Base-by-base conservation (phyloP, 2,797 vertebrate species). In the Vireo griseus region DNA sequence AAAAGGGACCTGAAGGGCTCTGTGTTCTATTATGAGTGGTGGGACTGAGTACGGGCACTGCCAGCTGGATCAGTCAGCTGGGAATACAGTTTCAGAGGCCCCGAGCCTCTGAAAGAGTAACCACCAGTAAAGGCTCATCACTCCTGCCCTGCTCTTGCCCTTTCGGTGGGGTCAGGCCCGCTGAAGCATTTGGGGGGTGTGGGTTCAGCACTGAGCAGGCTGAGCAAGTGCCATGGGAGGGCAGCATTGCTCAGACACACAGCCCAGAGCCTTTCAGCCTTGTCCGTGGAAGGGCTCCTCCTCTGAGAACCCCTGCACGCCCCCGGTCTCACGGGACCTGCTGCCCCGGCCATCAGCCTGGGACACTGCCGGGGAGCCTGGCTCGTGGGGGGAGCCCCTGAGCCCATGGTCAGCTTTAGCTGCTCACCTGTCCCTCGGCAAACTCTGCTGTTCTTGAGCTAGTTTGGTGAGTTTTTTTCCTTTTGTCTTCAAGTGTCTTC, bases 241-340 rank as follows among this genome's bases (percentile, higher is more conserved):
- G 96, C 95, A 96, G 95, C 91, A 95, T 91, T 88, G 87, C 72
- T 44, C 89, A 96, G 65, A 88, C n/a, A 24, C 89, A 77, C 52
- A 57, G 68, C 67, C 2, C 0, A 9, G 16, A 0, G 1, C 33
- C 21, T 47, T 51, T 13, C 71, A 35, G 66, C 28, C 2, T 10
- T 25, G n/a, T 44, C 57, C 33, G 0, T 31, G n/a, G 7, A 24
- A 19, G 26, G 39, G 21, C 35, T 71, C 2, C 33, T 68, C 39
- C 58, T 40, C 22, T 2, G 59, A 51, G 72, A 31, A 1, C 8
- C 25, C 35, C 31, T 13, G 47, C 12, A 8, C 4, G 0, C 7
- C 19, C 16, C 16, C 16, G 35, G 18, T 10, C 6, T 45, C 54
- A 2, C 4, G 26, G 22, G 26, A 4, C 10, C 29, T 31, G 33